A percentile compares a stretch with the other conserved stretches of the same genome.
Evolutionary conservation across 2,888 invertebrate genomes (phyloP).

Genomic region (Morinoia aosen): DNA sequence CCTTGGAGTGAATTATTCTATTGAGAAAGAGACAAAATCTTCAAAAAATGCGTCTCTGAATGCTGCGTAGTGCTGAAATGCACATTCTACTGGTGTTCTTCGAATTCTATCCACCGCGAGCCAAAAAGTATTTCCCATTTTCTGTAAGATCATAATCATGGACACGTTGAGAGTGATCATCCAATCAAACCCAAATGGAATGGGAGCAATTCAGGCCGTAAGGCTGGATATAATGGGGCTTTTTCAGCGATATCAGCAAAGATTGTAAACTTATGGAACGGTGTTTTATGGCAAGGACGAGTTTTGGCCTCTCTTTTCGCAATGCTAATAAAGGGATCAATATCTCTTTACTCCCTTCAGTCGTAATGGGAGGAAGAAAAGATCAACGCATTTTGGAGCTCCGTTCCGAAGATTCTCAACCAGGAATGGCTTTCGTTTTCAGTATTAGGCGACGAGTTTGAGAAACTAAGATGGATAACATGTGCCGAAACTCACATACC

Average conservation of each 20-base stretch:
- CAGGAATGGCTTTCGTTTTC: slow-evolving; percentile 13
- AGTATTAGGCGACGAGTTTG: slow-evolving; percentile 31
- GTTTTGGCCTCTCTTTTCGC: slow-evolving; percentile 42
- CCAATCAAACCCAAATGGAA: slow-evolving; percentile 55
- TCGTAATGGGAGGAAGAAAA: slow-evolving; percentile 42
- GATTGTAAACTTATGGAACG: slow-evolving; percentile 55
- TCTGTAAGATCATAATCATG: slow-evolving; percentile 53
- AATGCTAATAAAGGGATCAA: slow-evolving; percentile 47
- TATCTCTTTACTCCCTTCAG: slow-evolving; percentile 40
- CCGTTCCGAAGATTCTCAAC: not conserved
- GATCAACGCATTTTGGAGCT: slow-evolving; percentile 3
- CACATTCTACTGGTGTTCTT: not conserved
- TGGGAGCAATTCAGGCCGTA: slow-evolving; percentile 43
- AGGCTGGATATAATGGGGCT: slow-evolving; percentile 54
- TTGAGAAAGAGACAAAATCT: not conserved
- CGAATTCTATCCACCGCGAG: not conserved
- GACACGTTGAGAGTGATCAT: slow-evolving; percentile 53
- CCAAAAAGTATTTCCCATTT: slow-evolving; percentile 33
- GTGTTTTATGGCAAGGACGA: slow-evolving; percentile 47
- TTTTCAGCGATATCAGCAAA: slow-evolving; percentile 54
- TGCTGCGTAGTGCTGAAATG: not conserved
- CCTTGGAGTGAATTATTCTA: slow-evolving; percentile 28
- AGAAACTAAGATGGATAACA: slow-evolving; percentile 50
- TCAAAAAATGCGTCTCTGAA: not conserved
- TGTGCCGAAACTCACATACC: slow-evolving; percentile 7